phyloP scores from a whole-genome alignment of 2,888 invertebrate species.

The Metallyticus violacea region DNA sequence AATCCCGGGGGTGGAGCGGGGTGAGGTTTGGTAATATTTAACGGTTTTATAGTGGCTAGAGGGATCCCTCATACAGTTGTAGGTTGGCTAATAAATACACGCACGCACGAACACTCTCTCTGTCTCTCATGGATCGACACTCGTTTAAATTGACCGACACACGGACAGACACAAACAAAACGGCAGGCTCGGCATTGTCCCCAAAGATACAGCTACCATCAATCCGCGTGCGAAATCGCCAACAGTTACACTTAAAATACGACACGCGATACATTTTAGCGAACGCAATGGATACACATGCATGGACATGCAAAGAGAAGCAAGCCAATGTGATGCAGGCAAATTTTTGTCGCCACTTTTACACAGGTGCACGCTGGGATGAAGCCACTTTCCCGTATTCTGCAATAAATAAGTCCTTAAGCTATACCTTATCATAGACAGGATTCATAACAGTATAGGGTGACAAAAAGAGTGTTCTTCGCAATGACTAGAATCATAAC shows the following conservation, averaged over 20 bases:
- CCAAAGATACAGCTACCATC: constrained; percentile 12
- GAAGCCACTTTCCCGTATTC: background rate
- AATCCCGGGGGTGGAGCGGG: background rate
- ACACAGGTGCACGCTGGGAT: background rate
- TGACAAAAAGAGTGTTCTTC: too few relatives aligned
- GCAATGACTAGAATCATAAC: too few relatives aligned
- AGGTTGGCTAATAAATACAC: background rate
- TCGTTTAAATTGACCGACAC: background rate
- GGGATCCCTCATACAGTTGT: constrained; percentile 3
- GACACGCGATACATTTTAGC: background rate
- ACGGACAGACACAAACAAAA: background rate
- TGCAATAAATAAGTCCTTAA: too few relatives aligned
- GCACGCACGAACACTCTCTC: background rate
- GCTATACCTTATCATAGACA: too few relatives aligned
- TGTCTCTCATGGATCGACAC: background rate
- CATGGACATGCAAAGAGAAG: background rate
- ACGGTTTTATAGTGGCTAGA: background rate
- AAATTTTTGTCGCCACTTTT: background rate
- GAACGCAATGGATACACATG: background rate
- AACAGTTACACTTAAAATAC: constrained; percentile 6
- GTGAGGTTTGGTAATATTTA: constrained; percentile 5
- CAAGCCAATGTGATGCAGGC: background rate
- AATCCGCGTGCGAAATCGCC: background rate
- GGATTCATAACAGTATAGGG: too few relatives aligned
- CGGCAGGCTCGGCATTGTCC: background rate